Conservation (phyloP, 2,888 invertebrate species). For the Phlogophora meticulosa region DNA sequence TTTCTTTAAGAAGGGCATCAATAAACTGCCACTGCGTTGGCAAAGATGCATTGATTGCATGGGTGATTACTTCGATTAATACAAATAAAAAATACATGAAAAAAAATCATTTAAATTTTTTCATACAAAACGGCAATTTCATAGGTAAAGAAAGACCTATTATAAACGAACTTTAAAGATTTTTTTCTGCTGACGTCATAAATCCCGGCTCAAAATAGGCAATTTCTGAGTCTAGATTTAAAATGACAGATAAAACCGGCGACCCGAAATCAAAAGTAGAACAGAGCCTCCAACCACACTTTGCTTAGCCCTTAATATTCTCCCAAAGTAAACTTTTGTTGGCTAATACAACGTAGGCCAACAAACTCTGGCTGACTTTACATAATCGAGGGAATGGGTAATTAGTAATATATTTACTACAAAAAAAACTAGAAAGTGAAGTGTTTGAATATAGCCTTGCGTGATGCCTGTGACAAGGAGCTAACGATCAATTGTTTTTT, state of each 20-base stretch:
- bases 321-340: conserved; percentile 49
- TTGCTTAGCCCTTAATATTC: conserved; percentile 56
- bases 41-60: no score
- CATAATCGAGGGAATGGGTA: conserved; percentile 23
- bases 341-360: conserved; percentile 43
- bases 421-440: conserved; percentile 8
- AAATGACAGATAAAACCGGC: conserved; percentile 38
- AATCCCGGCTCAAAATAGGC: neutral
- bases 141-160: no score
- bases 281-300: conserved; percentile 52
- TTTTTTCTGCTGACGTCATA: neutral
- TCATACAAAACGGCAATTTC: no score
- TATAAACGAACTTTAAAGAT: neutral
- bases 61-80: no score
- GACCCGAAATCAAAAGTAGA: conserved; percentile 47
- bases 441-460: conserved; percentile 11
- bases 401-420: conserved; percentile 19
- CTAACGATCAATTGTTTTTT: neutral
- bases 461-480: neutral
- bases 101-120: no score
- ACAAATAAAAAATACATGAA: no score
- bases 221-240: conserved; percentile 46
- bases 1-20: no score
- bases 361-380: conserved; percentile 42
- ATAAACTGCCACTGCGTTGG: no score